Evolutionary conservation across 2,888 invertebrate species (phyloP).

Genomic region (Limnephilus lunatus): DNA sequence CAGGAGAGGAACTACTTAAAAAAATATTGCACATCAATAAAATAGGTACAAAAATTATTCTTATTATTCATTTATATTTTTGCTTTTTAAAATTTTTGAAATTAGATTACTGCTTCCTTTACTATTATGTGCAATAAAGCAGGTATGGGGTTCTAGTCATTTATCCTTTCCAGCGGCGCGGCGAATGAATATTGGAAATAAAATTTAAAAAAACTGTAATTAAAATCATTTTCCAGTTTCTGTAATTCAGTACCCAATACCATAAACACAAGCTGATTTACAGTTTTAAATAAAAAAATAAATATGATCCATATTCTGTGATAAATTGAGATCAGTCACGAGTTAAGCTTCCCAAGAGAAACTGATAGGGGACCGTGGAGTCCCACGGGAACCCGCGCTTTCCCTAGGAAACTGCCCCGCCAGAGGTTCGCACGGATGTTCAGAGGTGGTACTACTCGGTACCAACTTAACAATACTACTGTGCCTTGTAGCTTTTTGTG

Average conservation of each 20-base stretch:
- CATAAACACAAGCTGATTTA: neutral
- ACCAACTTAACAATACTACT: neutral
- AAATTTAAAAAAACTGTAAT: neutral
- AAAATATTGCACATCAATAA: no score
- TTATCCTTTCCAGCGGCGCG: no score
- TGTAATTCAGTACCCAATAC: neutral
- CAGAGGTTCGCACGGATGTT: conserved; percentile 54
- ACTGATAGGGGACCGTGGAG: neutral
- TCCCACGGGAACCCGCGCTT: conserved; percentile 58
- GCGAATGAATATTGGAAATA: no score
- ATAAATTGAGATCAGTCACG: neutral
- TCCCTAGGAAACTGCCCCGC: conserved; percentile 53
- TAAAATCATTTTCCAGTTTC: neutral
- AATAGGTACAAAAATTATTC: no score
- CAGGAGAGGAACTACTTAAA: no score
- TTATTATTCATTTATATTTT: no score
- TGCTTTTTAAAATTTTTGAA: no score
- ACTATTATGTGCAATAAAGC: no score
- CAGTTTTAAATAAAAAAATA: neutral
- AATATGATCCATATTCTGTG: neutral
- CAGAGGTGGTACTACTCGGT: neutral
- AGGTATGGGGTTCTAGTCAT: no score
- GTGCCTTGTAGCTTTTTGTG: neutral
- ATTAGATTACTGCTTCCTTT: no score
- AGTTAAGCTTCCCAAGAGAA: neutral